Evolutionary conservation across 2,797 vertebrate species (phyloP).

Genomic region (Myoxocephalus aenaeus): DNA sequence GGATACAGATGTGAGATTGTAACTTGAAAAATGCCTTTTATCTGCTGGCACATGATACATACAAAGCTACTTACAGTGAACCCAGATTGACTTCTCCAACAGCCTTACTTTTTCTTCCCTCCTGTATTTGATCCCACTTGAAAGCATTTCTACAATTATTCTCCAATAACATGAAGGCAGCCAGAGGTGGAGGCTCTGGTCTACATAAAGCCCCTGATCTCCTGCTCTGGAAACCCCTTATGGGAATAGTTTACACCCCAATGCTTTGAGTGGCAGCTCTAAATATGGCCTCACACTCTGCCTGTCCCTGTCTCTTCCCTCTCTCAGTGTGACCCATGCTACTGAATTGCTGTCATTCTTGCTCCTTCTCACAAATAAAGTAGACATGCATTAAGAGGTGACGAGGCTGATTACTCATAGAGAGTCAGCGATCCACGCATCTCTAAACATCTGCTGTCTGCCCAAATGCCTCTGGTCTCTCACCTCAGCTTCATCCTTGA

Average conservation of each 20-base stretch:
- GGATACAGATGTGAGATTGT: slow-evolving; percentile 11
- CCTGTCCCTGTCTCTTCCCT: slow-evolving; percentile 12
- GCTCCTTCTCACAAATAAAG: slow-evolving; percentile 4
- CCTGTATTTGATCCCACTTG: slow-evolving; percentile 13
- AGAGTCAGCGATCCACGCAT: not conserved
- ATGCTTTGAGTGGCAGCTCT: slow-evolving; percentile 53
- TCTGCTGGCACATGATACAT: not conserved
- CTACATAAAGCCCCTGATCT: slow-evolving; percentile 63
- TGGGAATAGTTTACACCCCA: slow-evolving; percentile 31
- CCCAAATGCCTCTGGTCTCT: slow-evolving; percentile 8
- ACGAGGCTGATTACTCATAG: slow-evolving; percentile 8
- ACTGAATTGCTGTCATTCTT: not conserved
- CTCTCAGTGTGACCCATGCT: slow-evolving; percentile 2
- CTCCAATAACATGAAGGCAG: slow-evolving; percentile 16
- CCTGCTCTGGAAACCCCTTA: slow-evolving; percentile 51
- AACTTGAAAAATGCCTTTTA: not conserved
- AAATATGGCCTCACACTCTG: slow-evolving; percentile 44
- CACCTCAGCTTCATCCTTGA: slow-evolving; percentile 1
- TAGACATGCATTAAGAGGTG: not conserved
- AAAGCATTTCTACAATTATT: slow-evolving; percentile 11
- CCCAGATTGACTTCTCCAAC: not conserved
- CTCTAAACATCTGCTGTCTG: slow-evolving; percentile 8
- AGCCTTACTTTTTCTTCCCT: not conserved
- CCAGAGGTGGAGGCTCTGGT: slow-evolving; percentile 42
- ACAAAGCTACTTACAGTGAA: slow-evolving; percentile 23